These are phyloP conservation scores for Oithona nana DNA, from an alignment of 2,888 invertebrate genomes.

Conservation along the genomic window DNA sequence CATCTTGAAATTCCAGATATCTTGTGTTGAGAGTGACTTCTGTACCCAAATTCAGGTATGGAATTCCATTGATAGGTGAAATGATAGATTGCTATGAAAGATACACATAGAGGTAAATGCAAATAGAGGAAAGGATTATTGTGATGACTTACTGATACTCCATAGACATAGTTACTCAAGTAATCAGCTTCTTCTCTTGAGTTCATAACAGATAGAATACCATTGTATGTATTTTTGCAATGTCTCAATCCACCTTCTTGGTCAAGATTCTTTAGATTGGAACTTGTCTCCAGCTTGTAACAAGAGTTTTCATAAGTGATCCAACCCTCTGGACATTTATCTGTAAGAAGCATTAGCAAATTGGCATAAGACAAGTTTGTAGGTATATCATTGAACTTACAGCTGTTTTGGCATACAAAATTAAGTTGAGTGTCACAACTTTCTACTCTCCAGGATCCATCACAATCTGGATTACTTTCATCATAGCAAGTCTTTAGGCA, in stretches of 20 bases:
- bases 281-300: neutral
- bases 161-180: neutral
- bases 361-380: no score
- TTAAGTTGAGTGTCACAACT: neutral
- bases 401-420: neutral
- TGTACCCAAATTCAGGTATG: no score
- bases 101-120: no score
- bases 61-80: no score
- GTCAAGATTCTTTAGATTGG: neutral
- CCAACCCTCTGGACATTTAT: neutral
- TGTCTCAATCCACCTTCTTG: neutral
- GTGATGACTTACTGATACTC: neutral
- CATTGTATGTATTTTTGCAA: neutral
- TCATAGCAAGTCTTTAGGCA: neutral
- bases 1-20: neutral
- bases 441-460: neutral
- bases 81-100: no score
- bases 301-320: neutral
- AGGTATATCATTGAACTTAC: neutral
- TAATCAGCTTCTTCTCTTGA: neutral
- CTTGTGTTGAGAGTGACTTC: neutral
- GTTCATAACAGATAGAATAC: neutral
- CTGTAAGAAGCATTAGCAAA: neutral
- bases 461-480: neutral
- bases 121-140: no score